Percentiles rank a stretch among this genome's conserved stretches.
These are phyloP conservation scores for Phalera bucephala DNA, from an alignment of 2,888 invertebrate species.

Conservation along the genomic window DNA sequence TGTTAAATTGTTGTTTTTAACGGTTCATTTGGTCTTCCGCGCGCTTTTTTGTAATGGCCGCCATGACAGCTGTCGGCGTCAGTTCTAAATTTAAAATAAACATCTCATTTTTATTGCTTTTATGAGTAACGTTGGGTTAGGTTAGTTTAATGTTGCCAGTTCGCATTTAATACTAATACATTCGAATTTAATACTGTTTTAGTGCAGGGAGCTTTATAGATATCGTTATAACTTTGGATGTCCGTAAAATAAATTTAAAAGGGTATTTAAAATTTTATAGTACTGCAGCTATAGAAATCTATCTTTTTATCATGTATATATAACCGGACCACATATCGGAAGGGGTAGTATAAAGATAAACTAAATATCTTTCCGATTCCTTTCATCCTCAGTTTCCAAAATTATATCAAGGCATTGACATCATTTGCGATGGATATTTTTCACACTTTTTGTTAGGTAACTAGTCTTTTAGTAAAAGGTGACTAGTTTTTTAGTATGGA, in stretches of 20 bases:
- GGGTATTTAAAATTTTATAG: too few species aligned
- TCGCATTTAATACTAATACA: conserved; percentile 1
- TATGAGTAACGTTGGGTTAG: conserved; percentile 49
- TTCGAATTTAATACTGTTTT: not conserved
- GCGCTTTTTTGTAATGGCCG: conserved; percentile 60
- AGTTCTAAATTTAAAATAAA: conserved; percentile 77
- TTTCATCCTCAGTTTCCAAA: too few species aligned
- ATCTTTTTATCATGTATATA: too few species aligned
- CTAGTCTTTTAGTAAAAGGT: too few species aligned
- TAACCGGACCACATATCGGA: too few species aligned
- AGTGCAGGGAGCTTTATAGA: not conserved
- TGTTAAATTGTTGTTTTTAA: conserved; percentile 68
- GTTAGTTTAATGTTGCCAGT: conserved; percentile 28
- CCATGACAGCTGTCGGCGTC: conserved; percentile 72
- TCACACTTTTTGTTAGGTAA: too few species aligned
- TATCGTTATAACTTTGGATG: not conserved
- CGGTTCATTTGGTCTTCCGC: conserved; percentile 70
- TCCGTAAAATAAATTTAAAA: conserved; percentile 8
- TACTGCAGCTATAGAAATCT: too few species aligned
- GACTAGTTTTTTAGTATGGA: too few species aligned
- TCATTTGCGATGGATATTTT: too few species aligned
- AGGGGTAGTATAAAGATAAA: too few species aligned
- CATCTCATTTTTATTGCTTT: conserved; percentile 58
- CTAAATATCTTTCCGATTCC: too few species aligned
- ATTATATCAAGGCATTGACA: too few species aligned